phyloP scores from a whole-genome alignment of 2,113 vertebrate species.

The Vidua macroura region DNA sequence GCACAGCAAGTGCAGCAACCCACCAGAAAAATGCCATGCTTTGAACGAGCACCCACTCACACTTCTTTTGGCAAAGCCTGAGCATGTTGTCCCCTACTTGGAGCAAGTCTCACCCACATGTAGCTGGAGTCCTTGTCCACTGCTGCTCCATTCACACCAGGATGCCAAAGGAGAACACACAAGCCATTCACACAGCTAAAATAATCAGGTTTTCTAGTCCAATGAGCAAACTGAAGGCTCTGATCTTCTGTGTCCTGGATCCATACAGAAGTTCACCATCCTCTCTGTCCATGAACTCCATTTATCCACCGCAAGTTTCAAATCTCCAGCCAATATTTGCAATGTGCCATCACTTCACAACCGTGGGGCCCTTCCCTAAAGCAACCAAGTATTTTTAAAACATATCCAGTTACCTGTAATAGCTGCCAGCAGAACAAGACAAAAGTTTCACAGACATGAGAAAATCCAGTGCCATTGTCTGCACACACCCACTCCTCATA shows the following conservation, averaged over 20 bases:
- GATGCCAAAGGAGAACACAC: background rate
- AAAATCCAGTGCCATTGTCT: background rate
- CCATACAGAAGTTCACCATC: background rate
- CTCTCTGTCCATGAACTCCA: background rate
- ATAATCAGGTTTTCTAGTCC: constrained; percentile 21
- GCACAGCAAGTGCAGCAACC: background rate
- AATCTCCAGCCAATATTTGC: background rate
- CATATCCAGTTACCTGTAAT: background rate
- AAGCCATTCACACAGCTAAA: background rate
- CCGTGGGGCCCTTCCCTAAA: fast-evolving
- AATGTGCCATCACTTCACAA: background rate
- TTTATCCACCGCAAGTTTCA: background rate
- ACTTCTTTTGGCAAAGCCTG: background rate
- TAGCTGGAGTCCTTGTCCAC: background rate
- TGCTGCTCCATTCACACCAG: background rate
- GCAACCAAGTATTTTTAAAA: background rate
- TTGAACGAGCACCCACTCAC: background rate
- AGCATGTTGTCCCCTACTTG: background rate
- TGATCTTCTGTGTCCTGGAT: background rate
- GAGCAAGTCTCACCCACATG: background rate
- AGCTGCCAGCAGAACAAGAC: background rate
- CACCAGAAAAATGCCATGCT: background rate
- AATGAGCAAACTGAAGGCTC: background rate
- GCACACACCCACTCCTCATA: fast-evolving
- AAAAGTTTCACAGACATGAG: background rate